phyloP scores from a whole-genome alignment of 2,113 vertebrate genomes.

The Cottus gobio region DNA sequence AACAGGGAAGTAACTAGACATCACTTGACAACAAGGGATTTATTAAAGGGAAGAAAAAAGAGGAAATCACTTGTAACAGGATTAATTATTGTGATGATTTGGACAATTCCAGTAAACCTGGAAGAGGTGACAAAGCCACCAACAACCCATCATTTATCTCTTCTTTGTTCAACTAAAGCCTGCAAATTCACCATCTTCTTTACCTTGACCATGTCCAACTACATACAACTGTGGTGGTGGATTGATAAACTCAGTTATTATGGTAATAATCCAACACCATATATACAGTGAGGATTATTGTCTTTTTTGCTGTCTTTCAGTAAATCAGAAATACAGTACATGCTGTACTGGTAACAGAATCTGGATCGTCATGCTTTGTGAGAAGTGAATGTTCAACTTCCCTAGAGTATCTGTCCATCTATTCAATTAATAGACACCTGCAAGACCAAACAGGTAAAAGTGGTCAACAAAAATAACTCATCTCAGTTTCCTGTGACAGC shows the following conservation, averaged over 20 bases:
- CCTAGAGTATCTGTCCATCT: not conserved
- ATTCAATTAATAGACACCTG: not conserved
- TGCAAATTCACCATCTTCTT: not conserved
- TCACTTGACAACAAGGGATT: too few relatives aligned
- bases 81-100: too few relatives aligned
- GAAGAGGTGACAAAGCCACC: not conserved
- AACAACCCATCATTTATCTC: not conserved
- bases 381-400: not conserved
- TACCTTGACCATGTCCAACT: not conserved
- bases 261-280: not conserved
- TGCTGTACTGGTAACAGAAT: not conserved
- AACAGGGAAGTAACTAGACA: not conserved
- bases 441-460: not conserved
- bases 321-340: not conserved
- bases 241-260: too few relatives aligned
- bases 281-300: not conserved
- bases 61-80: not conserved
- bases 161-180: not conserved
- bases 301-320: not conserved
- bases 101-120: not conserved
- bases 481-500: not conserved
- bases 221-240: not conserved
- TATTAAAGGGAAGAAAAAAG: not conserved
- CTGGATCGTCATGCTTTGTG: not conserved
- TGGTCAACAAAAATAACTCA: not conserved